Evolutionary conservation across 2,888 invertebrate genomes (phyloP), one percentile per base, ranked within the genome.

Genomic region (Lacanobia oleracea): DNA sequence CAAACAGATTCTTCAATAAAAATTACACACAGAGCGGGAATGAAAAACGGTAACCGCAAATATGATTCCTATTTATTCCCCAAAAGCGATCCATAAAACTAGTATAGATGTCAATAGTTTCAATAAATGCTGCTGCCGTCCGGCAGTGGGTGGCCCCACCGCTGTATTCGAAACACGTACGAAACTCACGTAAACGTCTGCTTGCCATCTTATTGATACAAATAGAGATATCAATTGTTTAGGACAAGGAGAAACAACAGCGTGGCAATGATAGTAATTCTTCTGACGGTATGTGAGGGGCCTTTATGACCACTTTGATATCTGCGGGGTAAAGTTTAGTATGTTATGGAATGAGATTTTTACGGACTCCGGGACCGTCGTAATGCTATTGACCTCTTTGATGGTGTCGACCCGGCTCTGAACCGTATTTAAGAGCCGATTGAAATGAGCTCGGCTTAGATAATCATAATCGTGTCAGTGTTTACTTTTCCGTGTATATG

Each of bases 201-300:
- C 92, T 90, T 91, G 88, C 90, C 88, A 93, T 93, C 94, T 94
- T 95, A 96, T 95, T 95, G 95, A 95, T 96, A 96, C 95, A 96
- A 95, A 95, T 95, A 94, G 94, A 95, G 93, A 94, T 95, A 95
- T 94, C 95, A 95, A 95, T 95, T 95, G 95, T 95, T 95, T 93
- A 90, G 93, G 94, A 95, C 95, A 94, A 91, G 93, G 89, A 91
- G 89, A 91, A 93, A 93, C 92, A 92, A 91, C 91, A 88, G 86
- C 86, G 93, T 93, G 93, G 90, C 92, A 92, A 93, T 93, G 91
- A 91, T 91, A 92, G 92, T 92, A 89, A 91, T 93, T 92, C 91
- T 89, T 89, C 84, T 86, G 88, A 88, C 88, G 88, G 87, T 87
- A 89, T 88, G 88, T 89, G 88, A 87, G 89, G 90, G 88, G 85